Evolutionary conservation across 35 echinoderm and acorn worm species (phyloP).

Genomic region (Ophioderma brevispina): DNA sequence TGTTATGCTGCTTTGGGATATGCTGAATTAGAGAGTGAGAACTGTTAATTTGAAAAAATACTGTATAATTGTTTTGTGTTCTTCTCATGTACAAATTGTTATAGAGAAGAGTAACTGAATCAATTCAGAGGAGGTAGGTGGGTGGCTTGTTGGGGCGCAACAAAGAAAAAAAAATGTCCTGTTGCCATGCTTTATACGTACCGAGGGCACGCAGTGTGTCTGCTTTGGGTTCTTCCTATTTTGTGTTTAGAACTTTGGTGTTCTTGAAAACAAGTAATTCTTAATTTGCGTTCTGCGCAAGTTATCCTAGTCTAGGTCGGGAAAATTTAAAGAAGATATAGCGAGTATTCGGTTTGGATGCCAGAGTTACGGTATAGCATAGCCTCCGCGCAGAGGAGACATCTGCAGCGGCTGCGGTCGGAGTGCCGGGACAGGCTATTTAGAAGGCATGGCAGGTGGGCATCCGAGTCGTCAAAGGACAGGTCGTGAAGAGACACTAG

Average conservation of each 20-base stretch:
- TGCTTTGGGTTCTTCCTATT: not conserved
- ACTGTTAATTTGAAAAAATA: not conserved
- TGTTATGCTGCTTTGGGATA: not conserved
- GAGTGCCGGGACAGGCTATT: constrained; percentile 37
- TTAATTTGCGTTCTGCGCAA: not conserved
- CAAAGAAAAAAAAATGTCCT: not conserved
- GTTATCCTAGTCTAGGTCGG: constrained; percentile 45
- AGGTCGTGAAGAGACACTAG: constrained; percentile 17
- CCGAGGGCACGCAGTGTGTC: not conserved
- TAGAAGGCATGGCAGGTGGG: constrained; percentile 51
- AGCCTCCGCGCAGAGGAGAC: constrained; percentile 40
- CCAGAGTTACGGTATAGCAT: constrained; percentile 21
- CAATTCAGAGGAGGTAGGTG: constrained; percentile 18
- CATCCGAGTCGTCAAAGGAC: not conserved
- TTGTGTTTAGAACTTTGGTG: constrained; percentile 15
- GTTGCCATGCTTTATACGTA: constrained; percentile 10
- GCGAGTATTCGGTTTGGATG: not conserved
- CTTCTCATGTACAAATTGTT: constrained; percentile 1
- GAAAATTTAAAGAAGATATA: constrained; percentile 37
- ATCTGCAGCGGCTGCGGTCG: constrained; percentile 30
- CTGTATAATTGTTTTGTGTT: not conserved
- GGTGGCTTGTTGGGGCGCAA: constrained; percentile 3
- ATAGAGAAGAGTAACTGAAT: constrained; percentile 27
- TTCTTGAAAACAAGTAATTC: not conserved
- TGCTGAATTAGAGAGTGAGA: not conserved